Percentiles rank a stretch among this genome's conserved stretches.
These are phyloP conservation scores for Malurus splendens DNA, from an alignment of 2,797 vertebrate genomes.

Conservation along the genomic window DNA sequence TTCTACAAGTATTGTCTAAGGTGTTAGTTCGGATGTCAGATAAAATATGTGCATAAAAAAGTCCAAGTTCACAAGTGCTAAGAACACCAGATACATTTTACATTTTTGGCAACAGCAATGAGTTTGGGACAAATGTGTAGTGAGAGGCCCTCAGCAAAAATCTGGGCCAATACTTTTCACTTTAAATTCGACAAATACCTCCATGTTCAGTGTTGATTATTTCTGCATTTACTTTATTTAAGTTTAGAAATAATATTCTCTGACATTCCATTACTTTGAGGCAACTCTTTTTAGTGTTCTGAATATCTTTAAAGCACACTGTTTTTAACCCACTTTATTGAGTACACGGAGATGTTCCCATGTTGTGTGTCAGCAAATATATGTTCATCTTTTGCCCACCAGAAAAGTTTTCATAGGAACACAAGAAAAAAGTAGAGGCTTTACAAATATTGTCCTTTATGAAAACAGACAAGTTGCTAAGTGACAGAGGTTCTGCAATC, in stretches of 20 bases:
- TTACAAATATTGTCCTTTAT: neutral
- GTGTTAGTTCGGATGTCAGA: neutral
- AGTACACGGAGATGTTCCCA: neutral
- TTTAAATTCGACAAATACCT: neutral
- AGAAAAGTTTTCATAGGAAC: neutral
- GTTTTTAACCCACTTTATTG: neutral
- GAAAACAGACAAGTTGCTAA: neutral
- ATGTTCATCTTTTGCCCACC: neutral
- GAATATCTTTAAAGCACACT: neutral
- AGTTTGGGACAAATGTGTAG: neutral
- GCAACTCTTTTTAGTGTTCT: neutral
- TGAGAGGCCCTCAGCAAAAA: neutral
- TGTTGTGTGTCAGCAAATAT: neutral
- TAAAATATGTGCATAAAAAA: neutral
- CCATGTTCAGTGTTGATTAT: neutral
- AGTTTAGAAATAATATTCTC: neutral
- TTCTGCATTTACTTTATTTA: neutral
- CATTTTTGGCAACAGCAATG: neutral
- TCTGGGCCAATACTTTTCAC: rapidly evolving
- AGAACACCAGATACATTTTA: neutral
- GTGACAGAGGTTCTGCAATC: neutral
- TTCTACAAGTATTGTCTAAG: neutral
- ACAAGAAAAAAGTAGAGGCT: neutral
- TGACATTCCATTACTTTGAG: neutral
- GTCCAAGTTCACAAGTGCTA: neutral